Evolutionary conservation across 2,113 vertebrate species (phyloP).

Genomic region (Cercopithecus mona): DNA sequence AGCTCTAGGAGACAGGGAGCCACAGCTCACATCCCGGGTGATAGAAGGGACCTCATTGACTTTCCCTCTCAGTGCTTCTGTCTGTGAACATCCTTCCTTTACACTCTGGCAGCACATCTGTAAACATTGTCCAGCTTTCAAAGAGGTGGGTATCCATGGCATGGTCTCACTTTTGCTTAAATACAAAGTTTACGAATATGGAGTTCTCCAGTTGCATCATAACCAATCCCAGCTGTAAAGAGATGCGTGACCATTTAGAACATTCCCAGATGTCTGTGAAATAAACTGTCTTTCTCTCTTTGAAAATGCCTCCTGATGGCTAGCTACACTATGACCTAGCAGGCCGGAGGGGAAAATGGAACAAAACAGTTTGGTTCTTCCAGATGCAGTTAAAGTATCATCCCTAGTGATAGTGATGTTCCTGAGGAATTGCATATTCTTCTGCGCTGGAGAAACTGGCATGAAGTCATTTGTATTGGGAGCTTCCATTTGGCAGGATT

Average conservation of each 20-base stretch:
- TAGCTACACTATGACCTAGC: neutral
- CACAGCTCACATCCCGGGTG: too few relatives aligned
- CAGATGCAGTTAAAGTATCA: neutral
- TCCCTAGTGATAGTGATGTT: neutral
- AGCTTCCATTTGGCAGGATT: neutral
- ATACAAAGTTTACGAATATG: neutral
- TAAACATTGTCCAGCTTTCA: too few relatives aligned
- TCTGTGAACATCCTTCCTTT: neutral
- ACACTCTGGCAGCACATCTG: neutral
- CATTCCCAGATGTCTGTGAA: neutral
- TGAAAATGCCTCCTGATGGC: neutral
- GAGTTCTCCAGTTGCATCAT: neutral
- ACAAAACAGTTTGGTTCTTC: conserved; percentile 21
- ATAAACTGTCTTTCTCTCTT: neutral
- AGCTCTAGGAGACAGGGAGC: too few relatives aligned
- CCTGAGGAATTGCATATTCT: neutral
- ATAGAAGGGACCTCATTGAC: rapidly evolving
- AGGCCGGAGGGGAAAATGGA: neutral
- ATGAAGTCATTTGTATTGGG: neutral
- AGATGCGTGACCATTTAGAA: too few relatives aligned
- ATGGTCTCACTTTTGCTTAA: too few relatives aligned
- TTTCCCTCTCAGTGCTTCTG: neutral
- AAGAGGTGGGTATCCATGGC: neutral
- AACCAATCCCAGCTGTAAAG: neutral
- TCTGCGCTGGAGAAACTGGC: neutral